A percentile compares a stretch with the other conserved stretches of the same genome.
Evolutionary conservation across 2,888 invertebrate genomes (phyloP).

Genomic region (Perithous albicinctus): DNA sequence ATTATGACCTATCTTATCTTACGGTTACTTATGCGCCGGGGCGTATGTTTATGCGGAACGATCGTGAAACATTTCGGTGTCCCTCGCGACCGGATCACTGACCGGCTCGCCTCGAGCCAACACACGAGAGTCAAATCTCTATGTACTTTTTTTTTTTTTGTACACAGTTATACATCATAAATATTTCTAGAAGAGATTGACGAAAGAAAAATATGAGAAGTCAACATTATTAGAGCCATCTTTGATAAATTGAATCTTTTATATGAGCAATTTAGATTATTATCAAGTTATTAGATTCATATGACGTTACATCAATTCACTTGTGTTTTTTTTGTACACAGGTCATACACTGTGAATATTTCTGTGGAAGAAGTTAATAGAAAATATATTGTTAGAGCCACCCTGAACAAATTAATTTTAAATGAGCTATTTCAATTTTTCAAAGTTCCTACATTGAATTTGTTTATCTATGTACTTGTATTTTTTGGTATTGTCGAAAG

Average conservation of each 20-base stretch:
- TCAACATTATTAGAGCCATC: constrained; percentile 16
- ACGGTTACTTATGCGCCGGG: constrained; percentile 77
- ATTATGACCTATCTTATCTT: constrained; percentile 81
- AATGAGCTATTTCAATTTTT: too few species aligned
- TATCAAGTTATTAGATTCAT: constrained; percentile 36
- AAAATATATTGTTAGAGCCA: too few species aligned
- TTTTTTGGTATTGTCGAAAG: too few species aligned
- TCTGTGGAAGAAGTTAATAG: too few species aligned
- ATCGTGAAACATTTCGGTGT: constrained; percentile 79
- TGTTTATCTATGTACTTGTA: too few species aligned
- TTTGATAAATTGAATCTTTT: constrained; percentile 56
- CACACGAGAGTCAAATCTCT: background rate
- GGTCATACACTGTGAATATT: too few species aligned
- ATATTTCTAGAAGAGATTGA: background rate
- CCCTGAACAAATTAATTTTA: too few species aligned
- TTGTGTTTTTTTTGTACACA: too few species aligned
- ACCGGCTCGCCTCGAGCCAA: constrained; percentile 66
- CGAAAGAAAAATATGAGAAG: background rate
- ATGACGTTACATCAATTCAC: too few species aligned
- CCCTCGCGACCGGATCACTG: constrained; percentile 78
- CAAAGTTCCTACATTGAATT: too few species aligned
- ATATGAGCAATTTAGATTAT: constrained; percentile 56
- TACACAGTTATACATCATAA: background rate
- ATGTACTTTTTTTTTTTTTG: constrained; percentile 1
- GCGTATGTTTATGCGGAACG: constrained; percentile 77